phyloP scores from a whole-genome alignment of 1,140 invertebrate species.

The Neoseiulus cucumeris region DNA sequence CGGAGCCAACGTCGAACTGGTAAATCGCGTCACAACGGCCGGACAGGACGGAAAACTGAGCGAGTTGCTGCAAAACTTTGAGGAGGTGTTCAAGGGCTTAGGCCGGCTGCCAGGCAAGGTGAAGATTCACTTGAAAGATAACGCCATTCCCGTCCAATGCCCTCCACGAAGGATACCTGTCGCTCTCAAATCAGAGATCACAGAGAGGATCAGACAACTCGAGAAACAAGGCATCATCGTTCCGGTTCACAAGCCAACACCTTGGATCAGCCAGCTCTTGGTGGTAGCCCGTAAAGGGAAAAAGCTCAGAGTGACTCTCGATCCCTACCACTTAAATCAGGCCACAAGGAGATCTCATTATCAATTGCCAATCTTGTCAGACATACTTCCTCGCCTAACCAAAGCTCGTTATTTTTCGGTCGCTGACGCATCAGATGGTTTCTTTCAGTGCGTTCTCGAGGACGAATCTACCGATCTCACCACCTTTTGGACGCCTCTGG shows the following conservation, averaged over 20 bases:
- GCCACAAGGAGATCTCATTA: slow-evolving; percentile 16
- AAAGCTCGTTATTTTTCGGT: neutral
- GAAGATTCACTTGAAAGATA: slow-evolving; percentile 12
- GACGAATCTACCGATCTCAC: neutral
- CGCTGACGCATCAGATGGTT: too few species aligned
- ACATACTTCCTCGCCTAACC: neutral
- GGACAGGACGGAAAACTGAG: too few species aligned
- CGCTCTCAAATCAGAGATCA: slow-evolving; percentile 13
- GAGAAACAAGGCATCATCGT: slow-evolving; percentile 20
- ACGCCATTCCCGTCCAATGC: slow-evolving; percentile 2
- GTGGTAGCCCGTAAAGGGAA: slow-evolving; percentile 19
- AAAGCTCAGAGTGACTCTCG: slow-evolving; percentile 17
- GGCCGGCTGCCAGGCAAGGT: neutral
- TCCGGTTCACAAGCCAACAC: slow-evolving; percentile 21
- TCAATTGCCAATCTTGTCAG: neutral
- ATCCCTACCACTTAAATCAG: slow-evolving; percentile 22
- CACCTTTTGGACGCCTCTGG: neutral
- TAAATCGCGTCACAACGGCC: too few species aligned
- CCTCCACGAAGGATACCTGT: slow-evolving; percentile 13
- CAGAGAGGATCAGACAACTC: slow-evolving; percentile 16
- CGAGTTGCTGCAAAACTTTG: neutral
- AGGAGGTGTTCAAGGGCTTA: neutral
- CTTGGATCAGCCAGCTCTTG: slow-evolving; percentile 19
- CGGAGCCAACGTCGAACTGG: too few species aligned
- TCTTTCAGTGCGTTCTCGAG: too few species aligned